Percentiles rank a stretch among this genome's conserved stretches.
phyloP scores from a whole-genome alignment of 2,113 vertebrate species.

The Donacobius atricapilla region DNA sequence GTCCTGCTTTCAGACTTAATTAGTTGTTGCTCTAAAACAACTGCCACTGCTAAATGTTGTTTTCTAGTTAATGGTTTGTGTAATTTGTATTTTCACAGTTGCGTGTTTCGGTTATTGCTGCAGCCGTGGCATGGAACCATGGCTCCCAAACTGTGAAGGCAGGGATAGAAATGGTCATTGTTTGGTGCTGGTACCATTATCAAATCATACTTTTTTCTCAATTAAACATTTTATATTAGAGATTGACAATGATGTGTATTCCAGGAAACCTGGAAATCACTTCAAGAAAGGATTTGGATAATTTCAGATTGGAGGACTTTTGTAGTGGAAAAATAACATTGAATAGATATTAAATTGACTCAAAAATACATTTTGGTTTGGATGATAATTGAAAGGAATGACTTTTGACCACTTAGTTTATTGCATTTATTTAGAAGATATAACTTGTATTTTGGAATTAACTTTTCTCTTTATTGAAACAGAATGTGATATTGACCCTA shows the following conservation, averaged over 20 bases:
- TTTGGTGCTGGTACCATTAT: not conserved
- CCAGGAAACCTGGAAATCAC: not conserved
- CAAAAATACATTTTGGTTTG: not conserved
- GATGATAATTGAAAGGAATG: not conserved
- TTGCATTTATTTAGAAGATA: not conserved
- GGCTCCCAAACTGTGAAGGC: not conserved
- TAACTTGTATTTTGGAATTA: conserved; percentile 1
- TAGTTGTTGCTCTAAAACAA: not conserved
- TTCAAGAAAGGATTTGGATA: not conserved
- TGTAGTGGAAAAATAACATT: not conserved
- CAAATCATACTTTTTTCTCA: not conserved
- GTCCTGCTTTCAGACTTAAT: conserved; percentile 23
- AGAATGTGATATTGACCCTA: conserved; percentile 47
- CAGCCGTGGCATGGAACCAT: not conserved
- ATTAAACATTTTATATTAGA: not conserved
- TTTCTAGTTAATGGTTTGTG: not conserved
- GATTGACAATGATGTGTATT: not conserved
- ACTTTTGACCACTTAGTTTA: conserved; percentile 22
- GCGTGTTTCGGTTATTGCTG: not conserved
- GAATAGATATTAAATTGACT: not conserved
- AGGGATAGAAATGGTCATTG: not conserved
- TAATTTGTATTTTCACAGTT: not conserved
- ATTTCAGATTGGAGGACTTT: not conserved
- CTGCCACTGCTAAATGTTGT: not conserved
- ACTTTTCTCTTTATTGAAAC: not conserved